Evolutionary conservation across 1,140 invertebrate species (phyloP).

Genomic region (Trachelipus rathkii): DNA sequence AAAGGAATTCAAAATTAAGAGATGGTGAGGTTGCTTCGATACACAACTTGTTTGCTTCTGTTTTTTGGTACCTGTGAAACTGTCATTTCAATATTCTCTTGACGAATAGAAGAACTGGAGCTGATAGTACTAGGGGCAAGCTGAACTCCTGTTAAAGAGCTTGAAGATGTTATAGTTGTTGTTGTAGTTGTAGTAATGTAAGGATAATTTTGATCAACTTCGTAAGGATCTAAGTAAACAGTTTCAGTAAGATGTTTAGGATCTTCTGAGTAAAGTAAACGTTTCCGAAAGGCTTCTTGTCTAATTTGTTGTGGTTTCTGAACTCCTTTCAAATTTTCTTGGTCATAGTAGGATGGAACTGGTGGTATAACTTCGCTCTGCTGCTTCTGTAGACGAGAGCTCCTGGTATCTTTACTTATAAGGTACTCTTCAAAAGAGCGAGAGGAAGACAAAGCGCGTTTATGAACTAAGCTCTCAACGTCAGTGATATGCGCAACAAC

Average conservation of each 20-base stretch:
- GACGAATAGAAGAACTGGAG: slow-evolving; percentile 23
- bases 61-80: slow-evolving; percentile 34
- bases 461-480: slow-evolving; percentile 38
- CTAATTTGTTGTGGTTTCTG: not conserved
- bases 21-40: not conserved
- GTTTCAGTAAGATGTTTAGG: not conserved
- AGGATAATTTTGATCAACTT: slow-evolving; percentile 17
- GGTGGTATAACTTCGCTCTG: slow-evolving; percentile 43
- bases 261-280: not conserved
- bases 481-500: slow-evolving; percentile 39
- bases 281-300: not conserved
- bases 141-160: slow-evolving; percentile 12
- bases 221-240: not conserved
- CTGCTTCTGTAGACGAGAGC: slow-evolving; percentile 34
- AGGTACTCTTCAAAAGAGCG: slow-evolving; percentile 37
- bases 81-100: slow-evolving; percentile 33
- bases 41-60: slow-evolving; percentile 7
- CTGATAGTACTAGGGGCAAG: slow-evolving; percentile 17
- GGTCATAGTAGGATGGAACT: slow-evolving; percentile 35
- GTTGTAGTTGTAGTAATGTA: slow-evolving; percentile 20
- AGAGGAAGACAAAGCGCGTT: slow-evolving; percentile 34
- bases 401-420: not conserved
- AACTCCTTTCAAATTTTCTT: slow-evolving; percentile 22
- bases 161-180: slow-evolving; percentile 18
- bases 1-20: slow-evolving; percentile 2